phyloP scores from a whole-genome alignment of 2,888 invertebrate species.

The Deilephila porcellus region DNA sequence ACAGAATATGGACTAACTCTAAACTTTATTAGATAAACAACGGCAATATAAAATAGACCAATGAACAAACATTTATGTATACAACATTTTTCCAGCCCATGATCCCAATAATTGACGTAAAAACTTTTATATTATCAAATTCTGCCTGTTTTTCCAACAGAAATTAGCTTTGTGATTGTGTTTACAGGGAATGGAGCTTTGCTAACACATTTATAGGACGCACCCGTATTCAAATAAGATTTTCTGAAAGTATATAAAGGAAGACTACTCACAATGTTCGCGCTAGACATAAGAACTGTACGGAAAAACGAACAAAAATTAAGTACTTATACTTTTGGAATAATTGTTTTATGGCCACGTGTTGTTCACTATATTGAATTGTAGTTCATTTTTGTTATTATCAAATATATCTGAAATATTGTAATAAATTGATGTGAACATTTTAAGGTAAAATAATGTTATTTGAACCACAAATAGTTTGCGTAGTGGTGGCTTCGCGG shows the following conservation, averaged over 20 bases:
- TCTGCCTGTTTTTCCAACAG: neutral
- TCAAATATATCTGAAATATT: too few relatives aligned
- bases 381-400: too few relatives aligned
- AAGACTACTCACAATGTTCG: constrained; percentile 30
- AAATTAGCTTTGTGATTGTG: constrained; percentile 21
- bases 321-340: neutral
- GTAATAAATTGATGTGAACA: too few relatives aligned
- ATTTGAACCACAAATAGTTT: too few relatives aligned
- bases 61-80: too few relatives aligned
- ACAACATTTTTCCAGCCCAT: too few relatives aligned
- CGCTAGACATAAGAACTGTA: neutral
- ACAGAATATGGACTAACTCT: too few relatives aligned
- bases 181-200: constrained; percentile 15
- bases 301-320: neutral
- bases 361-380: too few relatives aligned
- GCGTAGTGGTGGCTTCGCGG: too few relatives aligned
- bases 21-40: too few relatives aligned
- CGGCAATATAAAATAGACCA: too few relatives aligned
- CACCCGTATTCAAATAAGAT: constrained; percentile 34
- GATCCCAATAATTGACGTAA: neutral
- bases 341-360: neutral
- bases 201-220: constrained; percentile 31
- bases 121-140: neutral
- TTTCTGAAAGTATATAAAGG: constrained; percentile 35
- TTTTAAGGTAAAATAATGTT: too few relatives aligned